Evolutionary conservation across 2,797 vertebrate genomes (phyloP), one percentile per base, ranked within the genome.

Genomic region (Pelochelys cantorii): DNA sequence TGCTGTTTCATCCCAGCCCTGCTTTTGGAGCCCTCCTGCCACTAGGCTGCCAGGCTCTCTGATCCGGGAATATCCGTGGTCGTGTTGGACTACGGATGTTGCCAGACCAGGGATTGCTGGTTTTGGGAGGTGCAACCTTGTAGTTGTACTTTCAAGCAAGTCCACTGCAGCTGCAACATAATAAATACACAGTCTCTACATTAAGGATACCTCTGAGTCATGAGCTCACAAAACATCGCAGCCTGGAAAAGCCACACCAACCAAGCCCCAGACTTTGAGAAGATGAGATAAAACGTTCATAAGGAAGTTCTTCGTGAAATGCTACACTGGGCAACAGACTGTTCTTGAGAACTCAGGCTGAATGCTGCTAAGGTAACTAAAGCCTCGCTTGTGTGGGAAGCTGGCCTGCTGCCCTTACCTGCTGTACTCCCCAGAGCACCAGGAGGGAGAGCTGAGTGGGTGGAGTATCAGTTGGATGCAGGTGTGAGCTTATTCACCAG

Each of bases 371-470:
- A 75, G 75, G 14, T 22, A 37, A 52, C 17, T 23, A 18, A 23
- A 22, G 10, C 31, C 31, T 31, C 23, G 15, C 31, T 48, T 48
- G 42, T 9, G 42, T 2, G 8, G 42, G 22, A 3, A 0, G 0
- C 22, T 18, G 23, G 34, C 1, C 27, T 75, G 13, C 12, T 22
- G 22, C 27, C 68, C 37, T 0, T 0, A 0, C 31, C 13, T 23
- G n/a, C 15, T 18, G 17, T n/a, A 34, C 17, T 34, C 31, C 31
- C 42, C 42, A 65, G 62, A 18, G 31, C 62, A 65, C n/a, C 29
- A 13, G 18, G 65, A 68, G 65, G 60, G 65, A 11, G 8, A 68
- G 65, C 17, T 68, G 65, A 34, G 18, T 34, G 17, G 9, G 15
- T 68, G 8, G 17, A 68, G n/a, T 20, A 11, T 4, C 65, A 34